These are phyloP conservation scores for Aphaenogaster floridana DNA, from an alignment of 1,140 invertebrate species.

Conservation along the genomic window DNA sequence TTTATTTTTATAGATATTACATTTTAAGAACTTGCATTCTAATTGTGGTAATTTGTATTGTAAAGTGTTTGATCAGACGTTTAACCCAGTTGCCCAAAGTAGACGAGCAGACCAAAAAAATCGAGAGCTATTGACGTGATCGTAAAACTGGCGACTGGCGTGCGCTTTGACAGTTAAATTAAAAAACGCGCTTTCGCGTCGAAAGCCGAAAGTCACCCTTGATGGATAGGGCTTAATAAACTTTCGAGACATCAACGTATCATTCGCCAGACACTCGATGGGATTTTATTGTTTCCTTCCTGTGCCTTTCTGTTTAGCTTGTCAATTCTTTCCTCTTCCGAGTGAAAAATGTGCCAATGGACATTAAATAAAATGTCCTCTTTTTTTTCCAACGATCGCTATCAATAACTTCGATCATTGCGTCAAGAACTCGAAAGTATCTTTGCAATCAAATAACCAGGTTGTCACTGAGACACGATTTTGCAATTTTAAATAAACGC, in stretches of 20 bases:
- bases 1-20: not conserved
- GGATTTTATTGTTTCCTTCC: slow-evolving; percentile 71
- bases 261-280: slow-evolving; percentile 64
- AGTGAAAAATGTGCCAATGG: slow-evolving; percentile 39
- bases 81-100: slow-evolving; percentile 33
- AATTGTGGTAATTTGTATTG: not conserved
- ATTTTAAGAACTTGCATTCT: not conserved
- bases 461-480: not conserved
- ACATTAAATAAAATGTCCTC: not conserved
- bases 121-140: slow-evolving; percentile 33
- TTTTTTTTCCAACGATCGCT: not conserved
- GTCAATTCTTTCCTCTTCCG: slow-evolving; percentile 36
- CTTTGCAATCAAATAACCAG: not conserved
- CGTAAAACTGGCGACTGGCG: slow-evolving; percentile 33
- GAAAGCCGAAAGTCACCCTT: slow-evolving; percentile 63
- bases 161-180: slow-evolving; percentile 68
- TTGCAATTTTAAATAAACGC: slow-evolving; percentile 34
- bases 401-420: slow-evolving; percentile 40
- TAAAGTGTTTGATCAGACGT: not conserved
- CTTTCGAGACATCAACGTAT: slow-evolving; percentile 71
- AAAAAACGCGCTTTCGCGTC: slow-evolving; percentile 62
- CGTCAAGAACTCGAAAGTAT: not conserved
- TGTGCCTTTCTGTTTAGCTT: slow-evolving; percentile 40
- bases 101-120: slow-evolving; percentile 18
- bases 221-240: slow-evolving; percentile 73